Percentiles rank a stretch among this genome's conserved stretches.
phyloP scores from a whole-genome alignment of 2,113 vertebrate species.

The Microtus ochrogaster region DNA sequence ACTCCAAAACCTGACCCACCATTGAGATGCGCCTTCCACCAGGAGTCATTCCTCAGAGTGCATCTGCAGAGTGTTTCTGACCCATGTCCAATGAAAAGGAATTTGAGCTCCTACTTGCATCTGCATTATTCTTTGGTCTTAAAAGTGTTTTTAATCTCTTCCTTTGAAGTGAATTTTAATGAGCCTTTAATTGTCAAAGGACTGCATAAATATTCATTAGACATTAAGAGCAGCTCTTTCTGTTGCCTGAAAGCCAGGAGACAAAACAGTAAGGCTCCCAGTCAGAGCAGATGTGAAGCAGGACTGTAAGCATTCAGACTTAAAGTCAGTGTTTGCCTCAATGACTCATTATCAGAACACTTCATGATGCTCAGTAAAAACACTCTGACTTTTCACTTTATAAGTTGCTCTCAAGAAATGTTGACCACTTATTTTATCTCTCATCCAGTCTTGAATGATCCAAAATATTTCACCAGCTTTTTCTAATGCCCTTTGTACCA shows the following conservation, averaged over 20 bases:
- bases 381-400: neutral
- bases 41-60: neutral
- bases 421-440: conserved; percentile 1
- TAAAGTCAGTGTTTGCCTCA: neutral
- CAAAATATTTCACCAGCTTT: conserved; percentile 51
- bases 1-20: neutral
- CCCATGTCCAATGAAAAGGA: conserved; percentile 38
- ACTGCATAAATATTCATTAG: conserved; percentile 78
- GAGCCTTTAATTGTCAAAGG: conserved; percentile 69
- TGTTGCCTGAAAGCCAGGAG: conserved; percentile 45
- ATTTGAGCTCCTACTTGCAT: conserved; percentile 46
- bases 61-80: conserved; percentile 38
- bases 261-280: conserved; percentile 28
- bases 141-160: conserved; percentile 61
- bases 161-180: conserved; percentile 78
- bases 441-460: conserved; percentile 10
- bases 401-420: neutral
- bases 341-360: neutral
- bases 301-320: neutral
- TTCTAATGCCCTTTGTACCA: conserved; percentile 48
- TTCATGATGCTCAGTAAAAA: conserved; percentile 15
- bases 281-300: neutral
- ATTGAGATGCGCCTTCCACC: neutral
- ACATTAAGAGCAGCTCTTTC: conserved; percentile 56
- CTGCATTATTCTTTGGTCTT: conserved; percentile 47